Conservation (phyloP, 2,797 vertebrate genomes). For the Enteromius unitaeniatus region DNA sequence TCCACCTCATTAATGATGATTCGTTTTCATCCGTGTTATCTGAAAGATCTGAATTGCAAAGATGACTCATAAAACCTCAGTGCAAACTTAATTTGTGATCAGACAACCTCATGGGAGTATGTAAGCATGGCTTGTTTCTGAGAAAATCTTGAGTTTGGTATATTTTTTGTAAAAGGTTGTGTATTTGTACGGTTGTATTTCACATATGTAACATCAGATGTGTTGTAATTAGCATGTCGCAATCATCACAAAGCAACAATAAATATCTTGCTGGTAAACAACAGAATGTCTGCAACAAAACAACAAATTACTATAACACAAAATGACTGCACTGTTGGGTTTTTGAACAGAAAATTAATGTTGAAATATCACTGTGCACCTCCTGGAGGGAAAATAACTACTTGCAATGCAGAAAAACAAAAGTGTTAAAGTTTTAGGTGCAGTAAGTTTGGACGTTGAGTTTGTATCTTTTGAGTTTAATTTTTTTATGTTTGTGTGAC, state of each 20-base stretch:
- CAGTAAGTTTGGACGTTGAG: neutral
- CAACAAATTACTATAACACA: neutral
- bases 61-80: constrained; percentile 55
- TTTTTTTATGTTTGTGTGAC: neutral
- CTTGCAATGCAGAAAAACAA: neutral
- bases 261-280: constrained; percentile 10
- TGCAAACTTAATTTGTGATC: constrained; percentile 55
- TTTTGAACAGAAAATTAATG: neutral
- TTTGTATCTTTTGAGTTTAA: neutral
- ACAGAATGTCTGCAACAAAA: neutral
- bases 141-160: constrained; percentile 24
- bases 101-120: constrained; percentile 49
- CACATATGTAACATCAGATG: neutral
- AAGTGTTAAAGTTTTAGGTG: neutral
- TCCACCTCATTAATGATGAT: constrained; percentile 65
- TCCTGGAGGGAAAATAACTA: neutral
- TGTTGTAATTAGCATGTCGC: neutral
- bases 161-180: neutral
- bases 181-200: neutral
- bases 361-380: neutral
- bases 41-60: constrained; percentile 58
- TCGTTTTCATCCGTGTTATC: constrained; percentile 51
- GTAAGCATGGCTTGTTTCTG: constrained; percentile 29
- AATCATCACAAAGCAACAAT: constrained; percentile 12
- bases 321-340: neutral